phyloP scores from a whole-genome alignment of 2,888 invertebrate species.

The Chaetoderma sp. region DNA sequence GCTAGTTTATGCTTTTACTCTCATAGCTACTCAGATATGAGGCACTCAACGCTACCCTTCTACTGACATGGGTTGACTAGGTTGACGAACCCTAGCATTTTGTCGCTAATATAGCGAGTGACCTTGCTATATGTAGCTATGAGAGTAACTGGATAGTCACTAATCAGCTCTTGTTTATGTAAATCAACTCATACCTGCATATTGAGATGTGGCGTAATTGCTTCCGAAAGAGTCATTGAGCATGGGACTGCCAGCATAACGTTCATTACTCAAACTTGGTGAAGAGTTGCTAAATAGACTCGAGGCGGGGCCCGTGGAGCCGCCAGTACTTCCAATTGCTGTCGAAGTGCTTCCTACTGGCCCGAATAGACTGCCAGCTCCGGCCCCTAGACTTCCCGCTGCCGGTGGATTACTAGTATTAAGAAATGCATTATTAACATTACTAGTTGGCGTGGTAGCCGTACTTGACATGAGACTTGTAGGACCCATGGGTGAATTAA shows the following conservation, averaged over 20 bases:
- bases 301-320: constrained; percentile 57
- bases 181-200: too few relatives aligned
- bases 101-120: too few relatives aligned
- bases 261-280: constrained; percentile 55
- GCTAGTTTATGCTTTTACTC: too few relatives aligned
- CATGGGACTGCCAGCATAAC: constrained; percentile 62
- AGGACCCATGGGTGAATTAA: constrained; percentile 12
- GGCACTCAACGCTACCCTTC: too few relatives aligned
- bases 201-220: constrained; percentile 7
- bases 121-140: too few relatives aligned
- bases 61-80: too few relatives aligned
- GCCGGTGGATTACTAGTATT: constrained; percentile 51
- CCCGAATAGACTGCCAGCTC: constrained; percentile 80
- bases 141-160: too few relatives aligned
- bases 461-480: constrained; percentile 20
- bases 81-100: too few relatives aligned
- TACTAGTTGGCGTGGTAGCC: constrained; percentile 45
- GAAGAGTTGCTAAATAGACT: constrained; percentile 69
- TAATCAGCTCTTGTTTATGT: too few relatives aligned
- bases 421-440: constrained; percentile 49
- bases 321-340: constrained; percentile 69
- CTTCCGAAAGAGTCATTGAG: constrained; percentile 58
- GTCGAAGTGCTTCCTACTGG: constrained; percentile 82
- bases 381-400: constrained; percentile 59
- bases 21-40: too few relatives aligned